Conservation (phyloP, 2,888 invertebrate genomes). For the Himalopsyche japonica region DNA sequence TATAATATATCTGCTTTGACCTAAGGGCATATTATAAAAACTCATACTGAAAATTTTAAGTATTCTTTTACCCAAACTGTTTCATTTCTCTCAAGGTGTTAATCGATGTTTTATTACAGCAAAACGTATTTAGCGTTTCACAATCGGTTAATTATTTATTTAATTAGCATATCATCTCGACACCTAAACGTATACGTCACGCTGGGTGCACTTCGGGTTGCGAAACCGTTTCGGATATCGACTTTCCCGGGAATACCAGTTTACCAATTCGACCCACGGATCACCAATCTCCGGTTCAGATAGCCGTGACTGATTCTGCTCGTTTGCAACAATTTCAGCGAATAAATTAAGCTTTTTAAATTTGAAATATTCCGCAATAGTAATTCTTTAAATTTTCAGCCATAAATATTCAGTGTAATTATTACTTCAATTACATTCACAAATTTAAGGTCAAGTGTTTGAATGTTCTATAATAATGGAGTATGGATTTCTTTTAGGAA, state of each 20-base stretch:
- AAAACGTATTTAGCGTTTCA: not conserved
- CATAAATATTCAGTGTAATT: no score
- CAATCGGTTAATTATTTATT: not conserved
- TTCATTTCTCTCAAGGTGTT: not conserved
- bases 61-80: no score
- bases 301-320: not conserved
- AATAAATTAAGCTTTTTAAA: not conserved
- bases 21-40: no score
- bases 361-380: no score
- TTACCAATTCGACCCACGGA: not conserved
- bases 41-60: no score
- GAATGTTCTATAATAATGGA: no score
- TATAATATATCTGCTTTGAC: no score
- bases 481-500: not conserved
- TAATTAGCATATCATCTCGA: not conserved
- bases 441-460: no score
- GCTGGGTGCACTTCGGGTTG: not conserved
- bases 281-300: not conserved
- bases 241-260: not conserved
- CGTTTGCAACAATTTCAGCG: not conserved
- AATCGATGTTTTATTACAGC: not conserved
- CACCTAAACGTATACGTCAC: not conserved
- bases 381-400: no score
- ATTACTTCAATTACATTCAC: no score
- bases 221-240: not conserved